Evolutionary conservation across 92 coral and sea anemone genomes (phyloP), one percentile per base, ranked within the genome.

Genomic region (Palythoa grandiflora): DNA sequence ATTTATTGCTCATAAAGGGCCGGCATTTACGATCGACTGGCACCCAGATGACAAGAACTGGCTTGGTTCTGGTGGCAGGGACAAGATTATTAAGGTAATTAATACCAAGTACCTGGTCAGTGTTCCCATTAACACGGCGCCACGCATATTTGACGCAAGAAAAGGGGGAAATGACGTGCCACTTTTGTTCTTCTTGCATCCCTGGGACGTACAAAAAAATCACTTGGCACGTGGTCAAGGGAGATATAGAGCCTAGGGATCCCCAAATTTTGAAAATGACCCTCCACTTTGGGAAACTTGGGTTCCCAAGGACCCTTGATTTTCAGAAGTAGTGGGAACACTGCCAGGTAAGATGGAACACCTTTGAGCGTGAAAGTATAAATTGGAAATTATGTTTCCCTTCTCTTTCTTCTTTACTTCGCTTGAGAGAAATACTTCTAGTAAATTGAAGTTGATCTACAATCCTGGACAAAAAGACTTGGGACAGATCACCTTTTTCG

Each of bases 21-120:
- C 99, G 47, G 92, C 94, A 21, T 97, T 97, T 80, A 89, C 98
- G 1, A 87, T 97, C 60, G 97, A 97, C 86, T 97, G 99, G 99
- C 99, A 97, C 73, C 94, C 95, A 2, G 98, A 95, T 28, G 99
- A 95, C 79, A 92, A 84, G 68, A 91, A 88, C 88, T 97, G 99
- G 98, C 92, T 97, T 59, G 99, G 98, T 5, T 92, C 97, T 68
- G 99, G 97, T 9, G 99, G 99, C 76, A 91, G 99, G 80, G 99
- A 97, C 87, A 97, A 93, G 79, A 78, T 92, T 79, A 84, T 97
- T 55, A 95, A 96, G 96, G 99, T 93, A 55, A 35, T 19, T 93
- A 55, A 35, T 19, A 15, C 48, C 13, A 53, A 28, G 65, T 52
- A 77, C 21, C 40, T 11, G 2, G 3, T 28, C 28, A 28, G 28